Conservation (phyloP, 2,888 invertebrate genomes). For the Drosophila mulleri region DNA sequence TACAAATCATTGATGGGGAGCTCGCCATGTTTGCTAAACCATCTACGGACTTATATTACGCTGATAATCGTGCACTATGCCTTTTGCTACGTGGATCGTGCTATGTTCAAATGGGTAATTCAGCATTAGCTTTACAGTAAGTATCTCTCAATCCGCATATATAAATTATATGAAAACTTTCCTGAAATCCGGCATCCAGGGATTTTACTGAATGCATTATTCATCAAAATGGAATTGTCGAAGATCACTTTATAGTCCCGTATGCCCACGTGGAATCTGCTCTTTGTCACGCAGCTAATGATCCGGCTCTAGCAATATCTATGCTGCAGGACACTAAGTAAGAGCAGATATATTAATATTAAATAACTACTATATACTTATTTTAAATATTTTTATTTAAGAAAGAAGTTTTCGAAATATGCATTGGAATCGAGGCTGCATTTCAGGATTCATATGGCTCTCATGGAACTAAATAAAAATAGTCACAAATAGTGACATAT, state of each 20-base stretch:
- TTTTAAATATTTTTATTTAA: conserved; percentile 80
- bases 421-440: conserved; percentile 94
- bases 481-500: background rate
- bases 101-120: conserved; percentile 91
- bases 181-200: conserved; percentile 31
- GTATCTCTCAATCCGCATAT: conserved; percentile 50
- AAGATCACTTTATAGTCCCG: conserved; percentile 93
- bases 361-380: background rate
- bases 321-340: conserved; percentile 94
- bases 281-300: conserved; percentile 90
- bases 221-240: conserved; percentile 89
- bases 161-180: background rate
- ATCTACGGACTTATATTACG: conserved; percentile 84
- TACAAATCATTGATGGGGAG: conserved; percentile 88
- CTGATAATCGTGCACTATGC: conserved; percentile 91
- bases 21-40: conserved; percentile 66
- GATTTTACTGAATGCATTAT: conserved; percentile 78
- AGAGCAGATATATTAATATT: conserved; percentile 61
- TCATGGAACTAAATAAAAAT: conserved; percentile 81
- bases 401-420: conserved; percentile 95
- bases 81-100: conserved; percentile 93
- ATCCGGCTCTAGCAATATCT: conserved; percentile 88
- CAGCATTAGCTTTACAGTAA: conserved; percentile 91
- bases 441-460: conserved; percentile 93
- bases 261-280: conserved; percentile 95